A percentile compares a stretch with the other conserved stretches of the same genome.
Evolutionary conservation across 2,888 invertebrate genomes (phyloP).

Genomic region (Andrena trimmerana): DNA sequence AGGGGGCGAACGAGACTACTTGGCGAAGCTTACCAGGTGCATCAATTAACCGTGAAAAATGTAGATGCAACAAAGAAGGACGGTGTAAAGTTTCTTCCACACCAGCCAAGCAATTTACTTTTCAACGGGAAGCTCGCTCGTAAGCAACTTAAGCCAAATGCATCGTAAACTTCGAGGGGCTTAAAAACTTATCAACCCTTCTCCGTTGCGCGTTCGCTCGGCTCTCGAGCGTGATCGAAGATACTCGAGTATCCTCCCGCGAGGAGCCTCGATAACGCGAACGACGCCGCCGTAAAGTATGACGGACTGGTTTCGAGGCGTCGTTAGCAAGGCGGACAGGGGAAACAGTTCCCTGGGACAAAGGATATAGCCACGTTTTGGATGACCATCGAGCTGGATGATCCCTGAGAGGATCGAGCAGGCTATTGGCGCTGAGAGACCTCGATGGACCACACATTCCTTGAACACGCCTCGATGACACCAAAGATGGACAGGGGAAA

Average conservation of each 20-base stretch:
- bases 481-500: conserved; percentile 43
- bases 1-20: neutral
- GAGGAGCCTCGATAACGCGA: conserved; percentile 25
- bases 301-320: conserved; percentile 21
- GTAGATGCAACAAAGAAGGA: neutral
- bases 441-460: conserved; percentile 16
- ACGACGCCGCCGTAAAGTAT: conserved; percentile 34
- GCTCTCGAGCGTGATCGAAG: conserved; percentile 21
- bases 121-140: neutral
- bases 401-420: conserved; percentile 38
- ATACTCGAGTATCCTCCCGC: conserved; percentile 8
- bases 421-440: conserved; percentile 45
- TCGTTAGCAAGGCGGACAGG: conserved; percentile 33
- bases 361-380: conserved; percentile 26
- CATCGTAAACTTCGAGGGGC: conserved; percentile 1
- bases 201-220: neutral
- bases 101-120: neutral
- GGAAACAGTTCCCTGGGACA: conserved; percentile 14
- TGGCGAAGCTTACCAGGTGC: neutral
- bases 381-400: conserved; percentile 37
- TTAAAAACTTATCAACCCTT: conserved; percentile 28
- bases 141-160: neutral
- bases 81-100: neutral
- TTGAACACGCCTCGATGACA: conserved; percentile 52
- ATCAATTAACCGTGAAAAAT: neutral